phyloP scores from a whole-genome alignment of 2,888 invertebrate genomes.

The Dioctria linearis region DNA sequence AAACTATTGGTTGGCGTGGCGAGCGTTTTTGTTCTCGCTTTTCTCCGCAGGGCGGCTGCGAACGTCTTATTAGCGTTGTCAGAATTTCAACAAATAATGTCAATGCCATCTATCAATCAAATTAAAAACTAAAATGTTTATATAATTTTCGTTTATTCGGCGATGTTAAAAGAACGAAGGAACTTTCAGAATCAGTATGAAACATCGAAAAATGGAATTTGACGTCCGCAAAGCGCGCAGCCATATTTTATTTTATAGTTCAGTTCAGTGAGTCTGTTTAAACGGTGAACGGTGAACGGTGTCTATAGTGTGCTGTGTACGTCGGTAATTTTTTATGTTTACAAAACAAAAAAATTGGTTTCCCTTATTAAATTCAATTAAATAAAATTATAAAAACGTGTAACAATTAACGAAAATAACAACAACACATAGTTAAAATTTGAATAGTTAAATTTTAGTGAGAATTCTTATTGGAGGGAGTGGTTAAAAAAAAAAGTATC shows the following conservation, averaged over 20 bases:
- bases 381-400: not conserved
- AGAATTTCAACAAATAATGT: too few relatives aligned
- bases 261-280: constrained; percentile 40
- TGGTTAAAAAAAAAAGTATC: not conserved
- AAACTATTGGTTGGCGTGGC: too few relatives aligned
- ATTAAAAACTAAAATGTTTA: too few relatives aligned
- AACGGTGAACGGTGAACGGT: constrained; percentile 37
- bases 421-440: not conserved
- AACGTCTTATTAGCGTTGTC: too few relatives aligned
- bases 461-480: constrained; percentile 8
- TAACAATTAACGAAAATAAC: too few relatives aligned
- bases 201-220: constrained; percentile 35
- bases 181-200: not conserved
- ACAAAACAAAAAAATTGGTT: constrained; percentile 36
- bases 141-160: too few relatives aligned
- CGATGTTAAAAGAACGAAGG: too few relatives aligned
- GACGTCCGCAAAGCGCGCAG: not conserved
- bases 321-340: constrained; percentile 26
- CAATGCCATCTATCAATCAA: too few relatives aligned
- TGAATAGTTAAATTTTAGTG: not conserved
- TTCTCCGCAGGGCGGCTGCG: too few relatives aligned
- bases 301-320: not conserved
- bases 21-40: too few relatives aligned
- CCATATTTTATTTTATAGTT: not conserved
- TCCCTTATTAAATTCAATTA: not conserved